Base-by-base conservation (phyloP, 2,797 vertebrate genomes). In the Sardinella longiceps region DNA sequence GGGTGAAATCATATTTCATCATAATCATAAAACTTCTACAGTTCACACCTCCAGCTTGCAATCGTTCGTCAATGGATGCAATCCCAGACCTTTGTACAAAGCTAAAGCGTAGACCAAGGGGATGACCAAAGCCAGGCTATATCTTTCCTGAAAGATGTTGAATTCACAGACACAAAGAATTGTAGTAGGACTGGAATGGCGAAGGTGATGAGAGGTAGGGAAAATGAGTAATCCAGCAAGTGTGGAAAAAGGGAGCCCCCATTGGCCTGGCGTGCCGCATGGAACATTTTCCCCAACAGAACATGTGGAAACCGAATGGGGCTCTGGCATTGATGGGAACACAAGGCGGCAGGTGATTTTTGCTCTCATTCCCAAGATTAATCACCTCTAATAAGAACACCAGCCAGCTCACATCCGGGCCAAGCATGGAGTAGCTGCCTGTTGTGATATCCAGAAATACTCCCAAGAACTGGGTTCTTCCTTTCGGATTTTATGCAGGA, bases 321-420 rank as follows among this genome's bases (percentile, higher is more conserved):
- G 84, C 51, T 81, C 87, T 88, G 89, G 50, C 77, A 89, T 84
- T 91, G 89, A 92, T 90, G 91, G 91, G 90, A 95, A 93, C 89
- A 89, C 86, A 90, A 91, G 88, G 87, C 87, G 81, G 90, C 93
- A 94, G 93, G 93, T 94, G 93, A 93, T 92, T 90, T 91, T 88
- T 90, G 66, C 85, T 77, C 81, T 86, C 25, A 33, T 82, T 87
- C 90, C 91, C 92, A 91, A 90, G 88, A 91, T 89, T 87, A 92
- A 94, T 91, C 88, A 90, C 82, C 80, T 85, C 84, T 88, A 88
- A 87, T 92, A 89, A 91, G 89, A 92, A 90, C 89, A 89, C 87
- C 85, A 86, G 85, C 88, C 90, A 58, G 87, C 85, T 89, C 87
- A 91, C 88, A 87, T 87, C 85, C 33, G 74, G 82, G 85, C 70